Evolutionary conservation across 2,113 vertebrate genomes (phyloP), one percentile per base, ranked within the genome.

Genomic region (Theristicus caerulescens): DNA sequence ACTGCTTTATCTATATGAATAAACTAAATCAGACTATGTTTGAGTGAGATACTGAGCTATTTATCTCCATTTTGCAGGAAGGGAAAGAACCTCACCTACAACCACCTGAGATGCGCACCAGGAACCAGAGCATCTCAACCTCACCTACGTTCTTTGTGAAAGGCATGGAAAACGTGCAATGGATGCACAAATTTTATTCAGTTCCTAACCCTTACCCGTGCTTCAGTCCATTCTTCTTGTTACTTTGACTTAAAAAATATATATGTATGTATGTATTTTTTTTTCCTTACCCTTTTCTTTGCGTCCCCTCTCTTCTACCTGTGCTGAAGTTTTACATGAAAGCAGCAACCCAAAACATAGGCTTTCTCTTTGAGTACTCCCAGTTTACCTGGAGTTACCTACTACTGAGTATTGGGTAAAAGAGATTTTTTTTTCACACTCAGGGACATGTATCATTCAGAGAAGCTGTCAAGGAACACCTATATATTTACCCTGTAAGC

Each of bases 241-340:
- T 95, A 77, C 59, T 96, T 96, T 93, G 62, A 92, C 57, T 86
- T 90, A 16, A 84, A 88, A 69, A 86, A 67, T 85, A 71, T 27
- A 66, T 36, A 5, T 11, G 12, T 42, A 5, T 11, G 12, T 42
- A 4, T 24, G 13, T 4, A 2, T 12, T 6, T 11, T 54, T 11
- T 61, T 54, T 25, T 40, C 27, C 14, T 76, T 80, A 82, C 34
- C 25, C 15, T 65, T 90, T 95, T 46, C 66, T 96, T 89, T 96
- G 62, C 36, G 82, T 69, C 34, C 27, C 36, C 64, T 87, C 21
- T 87, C 54, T 94, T 82, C 91, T 57, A 76, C 78, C 73, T 77
- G 54, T 61, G 57, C n/a, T 72, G 59, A 89, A 29, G 54, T 51
- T 84, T 74, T 72, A 81, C 52, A 31, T 85, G 90, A 96, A 97